Evolutionary conservation across 2,888 invertebrate genomes (phyloP), one percentile per base, ranked within the genome.

Genomic region (Nephrotoma guestfalica): DNA sequence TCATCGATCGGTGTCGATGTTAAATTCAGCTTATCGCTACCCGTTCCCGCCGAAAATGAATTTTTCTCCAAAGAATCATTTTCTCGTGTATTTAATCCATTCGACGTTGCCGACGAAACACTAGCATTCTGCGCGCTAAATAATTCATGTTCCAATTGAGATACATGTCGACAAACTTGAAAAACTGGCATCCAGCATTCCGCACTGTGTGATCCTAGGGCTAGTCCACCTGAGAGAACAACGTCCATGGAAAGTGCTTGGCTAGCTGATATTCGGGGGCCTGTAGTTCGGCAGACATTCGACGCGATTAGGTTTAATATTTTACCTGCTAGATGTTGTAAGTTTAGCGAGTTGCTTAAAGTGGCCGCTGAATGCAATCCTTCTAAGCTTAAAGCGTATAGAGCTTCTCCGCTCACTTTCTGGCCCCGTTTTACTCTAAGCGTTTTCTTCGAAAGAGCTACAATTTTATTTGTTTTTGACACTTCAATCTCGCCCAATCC

Each of bases 151-250:
- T 99, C 99, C 89, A 98, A 92, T 89, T 96, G 96, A 4, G 97
- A 96, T 6, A 98, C 97, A 90, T 98, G 98, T 57, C 98, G 95
- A 89, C 98, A 98, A 30, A 98, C 98, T 89, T 96, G 95, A 90
- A 99, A 97, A 87, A 99, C 97, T 90, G 99, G 98, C 88, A 96
- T 96, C 99, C 99, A 99, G 89, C 98, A 98, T 88, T 97, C 97
- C 18, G 97, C 94, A 41, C 98, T 97, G 89, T 98, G 97, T 57
- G 97, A 97, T 4, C 97, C 98, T 6, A 98, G 93, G 90, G 98
- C 98, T 86, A 99, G 92, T 1, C 98, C 98, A 87, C 96, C 94
- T 86, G 95, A 95, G 87, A 99, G 93, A 41, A 99, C 93, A 18
- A 98, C 96, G 90, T 99, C 98, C 92, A 99, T 94, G 71, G 97